These are phyloP conservation scores for Leptoteleia sp. DNA, from an alignment of 1,140 invertebrate genomes.

Conservation along the genomic window DNA sequence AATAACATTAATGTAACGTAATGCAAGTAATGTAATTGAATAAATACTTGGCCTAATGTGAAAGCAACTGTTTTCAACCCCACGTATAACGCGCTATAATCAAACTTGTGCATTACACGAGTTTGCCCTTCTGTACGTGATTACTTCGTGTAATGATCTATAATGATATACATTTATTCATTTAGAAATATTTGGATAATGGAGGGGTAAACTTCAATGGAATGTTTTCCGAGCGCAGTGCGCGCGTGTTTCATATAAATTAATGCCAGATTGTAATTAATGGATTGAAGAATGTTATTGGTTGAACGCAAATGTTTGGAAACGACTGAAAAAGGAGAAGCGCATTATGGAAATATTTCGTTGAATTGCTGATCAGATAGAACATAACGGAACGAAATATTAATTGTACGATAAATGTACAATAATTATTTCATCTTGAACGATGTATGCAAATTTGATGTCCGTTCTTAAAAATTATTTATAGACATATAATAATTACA, in stretches of 20 bases:
- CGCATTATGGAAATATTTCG: constrained; percentile 16
- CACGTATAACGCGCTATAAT: constrained; percentile 45
- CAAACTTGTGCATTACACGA: constrained; percentile 59
- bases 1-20: constrained; percentile 75
- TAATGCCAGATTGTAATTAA: constrained; percentile 41
- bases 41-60: constrained; percentile 50
- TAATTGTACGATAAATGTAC: too few relatives aligned
- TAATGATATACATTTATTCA: constrained; percentile 61
- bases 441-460: too few relatives aligned
- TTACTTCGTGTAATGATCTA: constrained; percentile 56
- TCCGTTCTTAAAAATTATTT: too few relatives aligned
- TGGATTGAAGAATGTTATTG: constrained; percentile 52
- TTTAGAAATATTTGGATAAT: constrained; percentile 56
- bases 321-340: neutral
- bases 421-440: too few relatives aligned
- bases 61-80: constrained; percentile 53
- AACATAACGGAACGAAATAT: too few relatives aligned
- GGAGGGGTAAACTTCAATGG: constrained; percentile 50
- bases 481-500: too few relatives aligned
- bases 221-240: constrained; percentile 29
- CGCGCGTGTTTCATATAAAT: constrained; percentile 29
- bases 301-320: constrained; percentile 22
- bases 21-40: constrained; percentile 76
- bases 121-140: constrained; percentile 50
- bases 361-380: too few relatives aligned